A percentile compares a stretch with the other conserved stretches of the same genome.
Evolutionary conservation across 2,888 invertebrate species (phyloP).

Genomic region (Choristoneura rosaceana): DNA sequence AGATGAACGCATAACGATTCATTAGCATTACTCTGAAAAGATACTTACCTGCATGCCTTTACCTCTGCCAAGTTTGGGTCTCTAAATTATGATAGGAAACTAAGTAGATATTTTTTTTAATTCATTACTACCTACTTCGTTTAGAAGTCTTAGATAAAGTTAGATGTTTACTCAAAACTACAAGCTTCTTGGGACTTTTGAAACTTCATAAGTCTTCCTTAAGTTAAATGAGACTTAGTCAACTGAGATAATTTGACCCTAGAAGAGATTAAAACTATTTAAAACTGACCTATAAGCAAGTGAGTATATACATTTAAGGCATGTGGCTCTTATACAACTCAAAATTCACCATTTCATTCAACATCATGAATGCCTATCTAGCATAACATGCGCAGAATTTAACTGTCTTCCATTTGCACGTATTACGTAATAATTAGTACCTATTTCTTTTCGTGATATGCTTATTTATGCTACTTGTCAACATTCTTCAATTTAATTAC

Average conservation of each 20-base stretch:
- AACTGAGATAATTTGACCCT: background rate
- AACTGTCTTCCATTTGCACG: background rate
- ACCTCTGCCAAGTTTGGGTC: constrained; percentile 8
- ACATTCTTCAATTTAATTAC: constrained; percentile 20
- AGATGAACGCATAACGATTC: constrained; percentile 17
- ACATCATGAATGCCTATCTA: background rate
- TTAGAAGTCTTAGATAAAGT: background rate
- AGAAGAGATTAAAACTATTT: background rate
- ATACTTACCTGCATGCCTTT: constrained; percentile 25
- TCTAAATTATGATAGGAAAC: constrained; percentile 9
- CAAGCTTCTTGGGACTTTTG: background rate
- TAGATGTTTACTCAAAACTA: background rate
- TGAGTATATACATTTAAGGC: too few species aligned
- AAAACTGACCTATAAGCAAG: too few species aligned
- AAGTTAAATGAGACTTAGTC: background rate
- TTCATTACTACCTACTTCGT: background rate
- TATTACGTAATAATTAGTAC: constrained; percentile 1
- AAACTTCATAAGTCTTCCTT: background rate
- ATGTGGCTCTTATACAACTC: background rate
- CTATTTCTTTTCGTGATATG: constrained; percentile 2
- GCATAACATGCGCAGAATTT: background rate
- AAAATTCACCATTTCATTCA: background rate
- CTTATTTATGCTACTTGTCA: constrained; percentile 17
- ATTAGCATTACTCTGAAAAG: constrained; percentile 6
- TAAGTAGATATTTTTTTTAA: background rate